Percentiles rank a stretch among this genome's conserved stretches.
These are phyloP conservation scores for Muschampia plurimacula DNA, from an alignment of 2,888 invertebrate genomes.

Conservation along the genomic window DNA sequence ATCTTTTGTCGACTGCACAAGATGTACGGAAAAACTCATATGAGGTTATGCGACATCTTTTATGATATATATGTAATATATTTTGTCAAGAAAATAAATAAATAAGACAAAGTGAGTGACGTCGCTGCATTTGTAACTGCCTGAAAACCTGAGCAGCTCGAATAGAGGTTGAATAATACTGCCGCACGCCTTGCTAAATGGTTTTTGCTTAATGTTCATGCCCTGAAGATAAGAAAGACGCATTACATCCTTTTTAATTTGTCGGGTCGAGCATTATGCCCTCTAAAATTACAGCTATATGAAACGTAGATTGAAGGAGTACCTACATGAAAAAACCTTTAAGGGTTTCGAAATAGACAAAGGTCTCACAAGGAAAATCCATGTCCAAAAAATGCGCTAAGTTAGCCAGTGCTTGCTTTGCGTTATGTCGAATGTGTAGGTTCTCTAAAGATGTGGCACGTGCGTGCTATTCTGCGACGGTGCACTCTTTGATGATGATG, in stretches of 20 bases:
- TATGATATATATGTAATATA: too few relatives aligned
- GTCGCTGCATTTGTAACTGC: conserved; percentile 6
- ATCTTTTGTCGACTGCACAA: too few relatives aligned
- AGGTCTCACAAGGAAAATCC: not conserved
- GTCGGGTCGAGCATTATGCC: not conserved
- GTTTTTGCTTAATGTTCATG: not conserved
- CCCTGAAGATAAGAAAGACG: not conserved
- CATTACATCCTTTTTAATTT: not conserved
- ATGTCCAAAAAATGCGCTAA: conserved; percentile 1
- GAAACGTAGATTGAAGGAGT: not conserved
- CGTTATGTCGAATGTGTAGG: not conserved
- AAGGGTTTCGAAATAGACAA: not conserved
- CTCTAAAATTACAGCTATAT: not conserved
- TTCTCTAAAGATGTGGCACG: not conserved
- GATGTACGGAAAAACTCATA: too few relatives aligned
- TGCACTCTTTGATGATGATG: not conserved
- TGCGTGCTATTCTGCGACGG: not conserved
- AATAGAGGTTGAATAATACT: not conserved
- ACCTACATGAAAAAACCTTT: not conserved
- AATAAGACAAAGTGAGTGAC: not conserved
- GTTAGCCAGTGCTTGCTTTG: conserved; percentile 10
- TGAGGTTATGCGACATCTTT: too few relatives aligned
- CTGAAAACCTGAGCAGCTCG: not conserved
- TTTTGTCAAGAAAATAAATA: too few relatives aligned
- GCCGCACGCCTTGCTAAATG: not conserved